Conservation (phyloP, 2,888 invertebrate genomes). For the Eutolmus rufibarbis region DNA sequence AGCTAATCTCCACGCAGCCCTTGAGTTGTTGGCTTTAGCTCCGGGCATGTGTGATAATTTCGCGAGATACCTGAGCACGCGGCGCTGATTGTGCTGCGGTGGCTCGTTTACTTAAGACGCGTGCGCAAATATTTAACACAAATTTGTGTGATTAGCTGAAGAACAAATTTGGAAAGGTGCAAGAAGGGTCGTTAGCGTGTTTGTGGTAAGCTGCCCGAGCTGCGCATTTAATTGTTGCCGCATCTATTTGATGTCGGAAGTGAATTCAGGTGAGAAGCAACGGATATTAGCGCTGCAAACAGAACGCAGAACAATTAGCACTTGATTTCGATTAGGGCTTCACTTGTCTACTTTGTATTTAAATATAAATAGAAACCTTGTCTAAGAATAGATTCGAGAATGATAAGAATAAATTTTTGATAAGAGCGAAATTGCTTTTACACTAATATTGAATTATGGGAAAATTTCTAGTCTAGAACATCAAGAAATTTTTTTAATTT, state of each 20-base stretch:
- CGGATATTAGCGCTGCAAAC: neutral
- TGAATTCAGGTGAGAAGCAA: neutral
- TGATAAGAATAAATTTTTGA: neutral
- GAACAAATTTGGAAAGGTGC: conserved; percentile 11
- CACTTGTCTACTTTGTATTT: neutral
- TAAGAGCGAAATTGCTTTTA: neutral
- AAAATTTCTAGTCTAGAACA: neutral
- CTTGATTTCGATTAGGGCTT: neutral
- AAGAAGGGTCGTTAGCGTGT: neutral
- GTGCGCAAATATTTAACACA: conserved; percentile 47
- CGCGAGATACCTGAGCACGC: neutral
- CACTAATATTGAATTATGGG: neutral
- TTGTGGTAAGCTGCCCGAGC: neutral
- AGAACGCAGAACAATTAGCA: neutral
- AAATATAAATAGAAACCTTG: neutral
- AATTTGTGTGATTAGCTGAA: neutral
- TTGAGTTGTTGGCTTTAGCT: neutral
- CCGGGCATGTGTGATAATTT: neutral
- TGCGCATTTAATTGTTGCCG: neutral
- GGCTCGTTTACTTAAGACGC: conserved; percentile 42
- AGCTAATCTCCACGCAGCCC: neutral
- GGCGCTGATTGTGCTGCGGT: neutral
- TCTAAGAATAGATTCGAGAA: neutral
- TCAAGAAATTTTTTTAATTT: too few relatives aligned
- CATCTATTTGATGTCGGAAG: conserved; percentile 4